Evolutionary conservation across 2,113 vertebrate species (phyloP).

Genomic region (Lasiurus borealis): DNA sequence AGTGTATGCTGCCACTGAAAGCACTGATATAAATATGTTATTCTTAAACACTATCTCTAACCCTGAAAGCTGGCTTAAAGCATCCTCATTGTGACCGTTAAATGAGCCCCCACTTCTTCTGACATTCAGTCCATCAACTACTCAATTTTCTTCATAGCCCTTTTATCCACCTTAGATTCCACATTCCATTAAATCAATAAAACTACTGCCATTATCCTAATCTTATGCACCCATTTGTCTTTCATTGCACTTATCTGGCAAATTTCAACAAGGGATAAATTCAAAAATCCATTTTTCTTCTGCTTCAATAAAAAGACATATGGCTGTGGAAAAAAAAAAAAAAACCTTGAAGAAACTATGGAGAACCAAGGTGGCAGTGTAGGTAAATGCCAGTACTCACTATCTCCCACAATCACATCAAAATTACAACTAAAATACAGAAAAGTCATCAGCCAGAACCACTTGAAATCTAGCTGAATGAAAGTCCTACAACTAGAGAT

Average conservation of each 20-base stretch:
- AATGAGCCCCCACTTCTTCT: background rate
- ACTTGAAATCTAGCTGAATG: no score
- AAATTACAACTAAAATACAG: no score
- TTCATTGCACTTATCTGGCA: background rate
- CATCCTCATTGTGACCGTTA: background rate
- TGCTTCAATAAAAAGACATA: background rate
- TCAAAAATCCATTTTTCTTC: background rate
- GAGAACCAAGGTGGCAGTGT: background rate
- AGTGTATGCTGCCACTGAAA: background rate
- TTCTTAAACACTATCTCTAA: conserved; percentile 30
- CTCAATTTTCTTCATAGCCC: background rate
- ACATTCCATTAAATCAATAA: background rate
- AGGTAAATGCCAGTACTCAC: background rate
- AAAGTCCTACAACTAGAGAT: no score
- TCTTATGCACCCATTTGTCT: background rate
- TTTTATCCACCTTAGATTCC: conserved; percentile 27
- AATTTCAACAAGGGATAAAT: conserved; percentile 22
- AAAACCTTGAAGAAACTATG: conserved; percentile 1
- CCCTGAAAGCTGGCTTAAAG: background rate
- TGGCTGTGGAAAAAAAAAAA: background rate
- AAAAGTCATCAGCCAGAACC: no score
- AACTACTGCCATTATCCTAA: background rate
- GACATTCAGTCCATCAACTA: background rate
- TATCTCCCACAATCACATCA: no score
- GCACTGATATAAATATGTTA: background rate